These are phyloP conservation scores for Ciconia boyciana DNA, from an alignment of 2,113 vertebrate species.

Conservation along the genomic window DNA sequence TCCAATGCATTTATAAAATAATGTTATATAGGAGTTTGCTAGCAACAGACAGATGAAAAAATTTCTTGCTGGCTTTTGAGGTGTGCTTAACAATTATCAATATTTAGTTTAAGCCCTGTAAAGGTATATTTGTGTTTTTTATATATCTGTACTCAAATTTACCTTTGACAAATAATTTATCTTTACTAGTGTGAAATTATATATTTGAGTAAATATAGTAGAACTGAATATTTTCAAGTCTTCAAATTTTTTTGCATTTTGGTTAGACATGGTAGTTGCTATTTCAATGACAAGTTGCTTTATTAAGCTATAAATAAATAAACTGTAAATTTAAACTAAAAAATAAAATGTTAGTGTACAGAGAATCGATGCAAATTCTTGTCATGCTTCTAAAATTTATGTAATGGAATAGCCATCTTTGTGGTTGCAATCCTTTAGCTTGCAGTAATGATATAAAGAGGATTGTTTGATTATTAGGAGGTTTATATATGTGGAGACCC, in stretches of 20 bases:
- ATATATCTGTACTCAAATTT: not conserved
- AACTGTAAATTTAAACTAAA: not conserved
- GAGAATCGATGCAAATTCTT: not conserved
- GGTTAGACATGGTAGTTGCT: not conserved
- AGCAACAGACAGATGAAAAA: not conserved
- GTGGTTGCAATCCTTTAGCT: not conserved
- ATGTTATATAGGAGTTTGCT: not conserved
- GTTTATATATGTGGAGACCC: not conserved
- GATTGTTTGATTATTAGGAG: not conserved
- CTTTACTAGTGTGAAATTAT: not conserved
- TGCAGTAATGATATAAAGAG: not conserved
- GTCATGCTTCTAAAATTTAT: not conserved
- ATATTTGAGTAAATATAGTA: not conserved
- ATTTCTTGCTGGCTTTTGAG: not conserved
- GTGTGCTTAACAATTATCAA: not conserved
- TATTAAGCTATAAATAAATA: constrained; percentile 24
- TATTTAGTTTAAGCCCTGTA: not conserved
- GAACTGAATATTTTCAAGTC: not conserved
- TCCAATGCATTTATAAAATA: not conserved
- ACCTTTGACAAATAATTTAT: not conserved
- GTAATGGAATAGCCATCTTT: not conserved
- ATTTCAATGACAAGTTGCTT: not conserved
- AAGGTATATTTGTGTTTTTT: not conserved
- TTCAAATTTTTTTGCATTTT: not conserved
- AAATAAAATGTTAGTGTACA: not conserved